These are phyloP conservation scores for Chanos chanos DNA, from an alignment of 2,797 vertebrate genomes.

Conservation along the genomic window DNA sequence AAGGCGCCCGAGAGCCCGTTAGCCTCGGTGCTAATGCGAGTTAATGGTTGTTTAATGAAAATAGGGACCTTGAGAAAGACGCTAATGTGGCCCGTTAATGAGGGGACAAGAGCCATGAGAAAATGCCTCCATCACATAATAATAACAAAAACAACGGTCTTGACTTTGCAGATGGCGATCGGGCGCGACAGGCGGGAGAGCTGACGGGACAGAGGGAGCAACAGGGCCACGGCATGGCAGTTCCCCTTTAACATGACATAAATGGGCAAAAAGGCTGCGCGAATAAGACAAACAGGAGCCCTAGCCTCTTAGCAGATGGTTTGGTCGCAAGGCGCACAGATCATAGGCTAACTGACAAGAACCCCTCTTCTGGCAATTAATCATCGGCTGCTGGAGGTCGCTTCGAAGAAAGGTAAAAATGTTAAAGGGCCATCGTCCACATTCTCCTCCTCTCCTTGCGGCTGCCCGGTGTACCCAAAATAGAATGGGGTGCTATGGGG, in stretches of 20 bases:
- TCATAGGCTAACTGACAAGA: slow-evolving; percentile 84
- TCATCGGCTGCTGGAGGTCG: slow-evolving; percentile 80
- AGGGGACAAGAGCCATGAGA: slow-evolving; percentile 25
- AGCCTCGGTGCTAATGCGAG: slow-evolving; percentile 1
- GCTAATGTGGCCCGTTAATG: slow-evolving; percentile 22
- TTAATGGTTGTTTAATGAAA: slow-evolving; percentile 35
- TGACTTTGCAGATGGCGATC: slow-evolving; percentile 63
- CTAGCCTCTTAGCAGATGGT: slow-evolving; percentile 79
- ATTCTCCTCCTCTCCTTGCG: slow-evolving; percentile 66
- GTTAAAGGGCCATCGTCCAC: slow-evolving; percentile 68
- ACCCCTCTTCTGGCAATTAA: slow-evolving; percentile 81
- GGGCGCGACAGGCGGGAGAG: not conserved
- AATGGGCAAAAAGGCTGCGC: slow-evolving; percentile 63
- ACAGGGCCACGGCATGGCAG: slow-evolving; percentile 53
- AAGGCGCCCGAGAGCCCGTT: slow-evolving; percentile 26
- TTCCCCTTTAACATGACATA: slow-evolving; percentile 65
- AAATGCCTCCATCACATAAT: slow-evolving; percentile 23
- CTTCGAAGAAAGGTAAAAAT: slow-evolving; percentile 73
- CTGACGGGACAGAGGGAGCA: slow-evolving; percentile 31
- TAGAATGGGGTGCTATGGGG: slow-evolving; percentile 66
- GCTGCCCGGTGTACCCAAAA: slow-evolving; percentile 67
- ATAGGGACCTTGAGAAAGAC: slow-evolving; percentile 22
- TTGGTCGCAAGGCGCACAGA: slow-evolving; percentile 76
- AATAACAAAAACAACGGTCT: slow-evolving; percentile 39
- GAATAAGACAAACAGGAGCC: slow-evolving; percentile 65